phyloP scores from a whole-genome alignment of 2,888 invertebrate species.

The Dolomedes plantarius region DNA sequence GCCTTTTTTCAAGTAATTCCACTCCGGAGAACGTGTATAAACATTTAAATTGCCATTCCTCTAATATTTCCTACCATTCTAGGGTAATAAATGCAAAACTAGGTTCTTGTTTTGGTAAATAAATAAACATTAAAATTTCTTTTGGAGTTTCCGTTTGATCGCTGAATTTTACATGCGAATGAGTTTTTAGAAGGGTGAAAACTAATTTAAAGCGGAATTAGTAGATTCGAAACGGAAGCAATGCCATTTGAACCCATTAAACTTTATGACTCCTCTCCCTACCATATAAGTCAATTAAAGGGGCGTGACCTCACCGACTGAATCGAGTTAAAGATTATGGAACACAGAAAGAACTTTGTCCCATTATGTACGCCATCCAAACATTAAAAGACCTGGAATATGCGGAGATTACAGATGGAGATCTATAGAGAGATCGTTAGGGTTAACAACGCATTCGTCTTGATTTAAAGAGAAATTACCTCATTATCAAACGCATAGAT shows the following conservation, averaged over 20 bases:
- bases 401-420: too few relatives aligned
- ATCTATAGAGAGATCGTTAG: too few relatives aligned
- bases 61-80: background rate
- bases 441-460: too few relatives aligned
- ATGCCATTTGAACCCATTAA: conserved; percentile 31
- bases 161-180: conserved; percentile 64
- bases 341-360: conserved; percentile 29
- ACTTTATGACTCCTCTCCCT: conserved; percentile 33
- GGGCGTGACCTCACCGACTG: conserved; percentile 53
- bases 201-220: background rate
- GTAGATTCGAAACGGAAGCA: background rate
- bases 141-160: background rate
- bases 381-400: background rate
- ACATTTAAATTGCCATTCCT: background rate
- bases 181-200: conserved; percentile 40
- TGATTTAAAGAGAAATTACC: too few relatives aligned
- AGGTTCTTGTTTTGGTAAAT: conserved; percentile 43
- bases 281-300: conserved; percentile 47
- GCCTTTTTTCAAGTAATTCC: background rate
- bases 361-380: background rate
- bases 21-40: background rate
- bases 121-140: conserved; percentile 39
- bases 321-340: conserved; percentile 42
- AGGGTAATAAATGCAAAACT: conserved; percentile 30
- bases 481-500: too few relatives aligned